A percentile compares a stretch with the other conserved stretches of the same genome.
Conservation (phyloP, 2,888 invertebrate genomes). For the Podabrus alpinus region DNA sequence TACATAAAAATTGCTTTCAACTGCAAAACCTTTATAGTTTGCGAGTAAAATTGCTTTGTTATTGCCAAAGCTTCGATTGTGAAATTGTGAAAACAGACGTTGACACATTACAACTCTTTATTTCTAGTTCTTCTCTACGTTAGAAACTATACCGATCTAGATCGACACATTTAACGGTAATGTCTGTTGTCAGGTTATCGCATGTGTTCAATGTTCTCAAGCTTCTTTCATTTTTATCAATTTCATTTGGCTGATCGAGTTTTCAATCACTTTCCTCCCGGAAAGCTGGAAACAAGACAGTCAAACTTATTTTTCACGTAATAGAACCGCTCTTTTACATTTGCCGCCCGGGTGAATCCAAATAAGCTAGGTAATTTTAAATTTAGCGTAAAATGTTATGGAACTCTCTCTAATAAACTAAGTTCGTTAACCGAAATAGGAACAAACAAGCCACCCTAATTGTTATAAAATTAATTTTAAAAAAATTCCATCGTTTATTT, state of each 20-base stretch:
- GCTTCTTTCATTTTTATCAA: slow-evolving; percentile 12
- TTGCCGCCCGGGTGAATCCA: neutral
- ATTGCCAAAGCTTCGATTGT: slow-evolving; percentile 12
- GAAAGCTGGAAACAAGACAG: neutral
- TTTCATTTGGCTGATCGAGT: slow-evolving; percentile 25
- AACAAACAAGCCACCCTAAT: too few species aligned
- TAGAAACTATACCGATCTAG: slow-evolving; percentile 17
- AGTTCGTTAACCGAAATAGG: neutral
- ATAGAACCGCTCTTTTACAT: slow-evolving; percentile 6
- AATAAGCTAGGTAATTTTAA: too few species aligned
- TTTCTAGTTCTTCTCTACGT: slow-evolving; percentile 15
- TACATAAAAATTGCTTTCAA: neutral
- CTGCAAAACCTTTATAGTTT: slow-evolving; percentile 8
- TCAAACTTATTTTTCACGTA: slow-evolving; percentile 8
- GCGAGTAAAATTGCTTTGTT: slow-evolving; percentile 1
- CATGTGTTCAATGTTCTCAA: slow-evolving; percentile 21
- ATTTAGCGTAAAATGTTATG: too few species aligned
- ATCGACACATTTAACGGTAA: slow-evolving; percentile 26
- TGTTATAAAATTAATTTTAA: neutral
- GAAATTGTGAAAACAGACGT: slow-evolving; percentile 17
- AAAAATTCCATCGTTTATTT: too few species aligned
- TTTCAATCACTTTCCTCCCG: slow-evolving; percentile 22
- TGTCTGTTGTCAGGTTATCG: slow-evolving; percentile 29
- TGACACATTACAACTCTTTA: slow-evolving; percentile 25
- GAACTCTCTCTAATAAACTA: neutral